phyloP scores from a whole-genome alignment of 2,888 invertebrate genomes.

The Apomyelois bistriatella region DNA sequence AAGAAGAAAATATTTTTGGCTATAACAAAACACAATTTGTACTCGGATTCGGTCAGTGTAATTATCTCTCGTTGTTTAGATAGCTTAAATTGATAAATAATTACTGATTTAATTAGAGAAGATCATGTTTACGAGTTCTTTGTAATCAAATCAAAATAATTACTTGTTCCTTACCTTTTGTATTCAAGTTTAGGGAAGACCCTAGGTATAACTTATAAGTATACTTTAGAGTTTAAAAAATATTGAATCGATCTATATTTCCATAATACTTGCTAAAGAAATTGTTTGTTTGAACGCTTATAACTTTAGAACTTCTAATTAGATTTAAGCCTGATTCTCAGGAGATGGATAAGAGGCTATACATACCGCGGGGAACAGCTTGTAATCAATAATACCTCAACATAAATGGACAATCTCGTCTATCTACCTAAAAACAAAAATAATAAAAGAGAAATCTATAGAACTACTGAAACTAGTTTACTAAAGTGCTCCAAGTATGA shows the following conservation, averaged over 20 bases:
- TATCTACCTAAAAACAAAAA: background rate
- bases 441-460: background rate
- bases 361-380: no score
- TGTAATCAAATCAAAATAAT: background rate
- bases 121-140: background rate
- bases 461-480: background rate
- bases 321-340: no score
- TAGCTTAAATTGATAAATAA: background rate
- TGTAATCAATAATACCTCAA: no score
- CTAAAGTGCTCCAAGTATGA: background rate
- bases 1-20: no score
- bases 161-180: background rate
- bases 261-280: no score
- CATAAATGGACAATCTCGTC: no score
- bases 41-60: background rate
- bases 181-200: background rate
- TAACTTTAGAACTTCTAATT: no score
- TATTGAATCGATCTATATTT: no score
- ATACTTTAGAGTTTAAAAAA: no score
- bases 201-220: no score
- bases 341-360: no score
- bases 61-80: background rate
- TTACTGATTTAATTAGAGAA: background rate
- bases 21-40: background rate
- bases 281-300: no score